Evolutionary conservation across 2,888 invertebrate genomes (phyloP), one percentile per base, ranked within the genome.

Genomic region (Machimus rusticus): DNA sequence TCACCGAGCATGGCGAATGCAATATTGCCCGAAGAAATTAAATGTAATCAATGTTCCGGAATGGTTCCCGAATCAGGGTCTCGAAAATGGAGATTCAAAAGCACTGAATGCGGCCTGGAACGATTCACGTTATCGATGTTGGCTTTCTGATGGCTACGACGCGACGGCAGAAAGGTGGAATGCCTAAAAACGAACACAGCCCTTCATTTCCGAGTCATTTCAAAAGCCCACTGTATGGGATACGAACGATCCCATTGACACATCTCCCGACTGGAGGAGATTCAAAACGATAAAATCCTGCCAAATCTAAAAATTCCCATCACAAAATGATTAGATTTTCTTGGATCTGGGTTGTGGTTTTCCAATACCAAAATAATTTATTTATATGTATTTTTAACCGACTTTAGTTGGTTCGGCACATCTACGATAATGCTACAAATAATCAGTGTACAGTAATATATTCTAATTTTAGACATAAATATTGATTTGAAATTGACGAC

Each of bases 31-130:
- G 86, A 46, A 86, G 46, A 86, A 86, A 86, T 86, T 74, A 86
- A 86, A 74, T 86, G 86, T 86, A 86, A 86, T 86, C 86, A 86
- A 19, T 86, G 86, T 86, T 86, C 86, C 86, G 86, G 86, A 86
- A 86, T 86, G 46, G 76, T 86, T 37, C 74, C 31, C 39, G 66
- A 39, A 66, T 84, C 84, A 84, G 74, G 23, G 66, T 37, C 37
- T 37, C 84, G 66, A 55, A 81, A 81, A 81, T 55, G 55, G 14
- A 9, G 66, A 74, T 74, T 84, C 84, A 84, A 84, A 74, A 66
- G 84, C 14, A 37, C 23, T 23, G 74, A 66, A 84, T 74, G 23
- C 23, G 23, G 39, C 23, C 66, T 23, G 66, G 84, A 66, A 66
- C 84, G 19, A 66, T 39, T 39, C 74, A 74, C 28, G 57, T 66